phyloP scores from a whole-genome alignment of 2,113 vertebrate species.

The Scytalopus superciliaris region DNA sequence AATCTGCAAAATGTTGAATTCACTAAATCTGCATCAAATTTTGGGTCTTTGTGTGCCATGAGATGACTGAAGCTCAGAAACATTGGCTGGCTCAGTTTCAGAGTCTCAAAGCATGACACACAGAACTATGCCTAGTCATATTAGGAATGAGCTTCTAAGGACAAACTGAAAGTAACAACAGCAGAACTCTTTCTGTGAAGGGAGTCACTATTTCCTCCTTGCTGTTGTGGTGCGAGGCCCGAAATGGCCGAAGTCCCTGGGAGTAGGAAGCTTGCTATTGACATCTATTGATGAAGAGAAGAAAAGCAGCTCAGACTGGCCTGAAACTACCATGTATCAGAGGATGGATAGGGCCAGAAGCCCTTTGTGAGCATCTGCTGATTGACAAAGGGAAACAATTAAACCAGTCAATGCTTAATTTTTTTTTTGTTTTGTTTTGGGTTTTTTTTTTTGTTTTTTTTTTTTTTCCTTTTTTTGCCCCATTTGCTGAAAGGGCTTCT shows the following conservation, averaged over 20 bases:
- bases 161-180: background rate
- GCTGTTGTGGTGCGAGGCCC: background rate
- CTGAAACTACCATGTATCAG: background rate
- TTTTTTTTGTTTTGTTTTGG: too few relatives aligned
- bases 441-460: background rate
- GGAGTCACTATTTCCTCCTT: background rate
- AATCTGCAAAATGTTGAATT: background rate
- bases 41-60: background rate
- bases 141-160: background rate
- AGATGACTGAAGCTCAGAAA: background rate
- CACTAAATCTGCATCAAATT: background rate
- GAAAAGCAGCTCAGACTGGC: constrained; percentile 49
- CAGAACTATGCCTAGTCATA: background rate
- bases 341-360: background rate
- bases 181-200: background rate
- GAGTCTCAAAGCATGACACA: background rate
- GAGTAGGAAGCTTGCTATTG: constrained; percentile 59
- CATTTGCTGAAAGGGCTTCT: background rate
- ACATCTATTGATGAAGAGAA: constrained; percentile 65
- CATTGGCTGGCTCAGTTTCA: background rate
- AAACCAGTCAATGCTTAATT: background rate
- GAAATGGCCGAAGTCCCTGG: constrained; percentile 38
- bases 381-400: background rate
- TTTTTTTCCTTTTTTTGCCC: background rate
- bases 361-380: background rate